Conservation (phyloP, 2,888 invertebrate species). For the Limnephilus rhombicus region DNA sequence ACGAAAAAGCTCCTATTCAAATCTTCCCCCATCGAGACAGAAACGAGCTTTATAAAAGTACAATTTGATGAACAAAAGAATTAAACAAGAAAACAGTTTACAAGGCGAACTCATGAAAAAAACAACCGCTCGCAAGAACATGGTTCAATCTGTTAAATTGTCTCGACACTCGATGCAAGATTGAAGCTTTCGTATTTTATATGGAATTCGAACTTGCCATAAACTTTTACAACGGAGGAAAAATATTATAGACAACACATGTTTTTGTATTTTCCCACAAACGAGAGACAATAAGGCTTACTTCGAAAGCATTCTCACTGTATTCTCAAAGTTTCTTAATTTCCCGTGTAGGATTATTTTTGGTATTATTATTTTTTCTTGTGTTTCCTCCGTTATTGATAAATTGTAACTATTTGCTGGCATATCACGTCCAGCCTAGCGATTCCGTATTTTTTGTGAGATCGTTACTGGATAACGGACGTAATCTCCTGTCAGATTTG, state of each 20-base stretch:
- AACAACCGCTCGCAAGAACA: background rate
- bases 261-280: background rate
- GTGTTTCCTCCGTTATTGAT: background rate
- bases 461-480: no score
- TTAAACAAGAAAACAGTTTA: constrained; percentile 1
- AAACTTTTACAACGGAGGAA: background rate
- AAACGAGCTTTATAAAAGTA: background rate
- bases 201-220: background rate
- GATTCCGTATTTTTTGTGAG: no score
- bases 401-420: background rate
- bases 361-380: background rate
- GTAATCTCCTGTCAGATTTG: no score
- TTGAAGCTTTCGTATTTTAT: background rate
- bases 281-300: background rate
- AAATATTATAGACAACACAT: background rate
- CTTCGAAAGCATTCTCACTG: background rate
- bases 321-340: background rate
- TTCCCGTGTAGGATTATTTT: background rate
- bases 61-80: background rate
- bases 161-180: background rate
- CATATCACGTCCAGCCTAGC: no score
- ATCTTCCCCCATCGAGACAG: background rate
- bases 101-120: background rate
- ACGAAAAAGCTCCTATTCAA: background rate
- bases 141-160: background rate